A percentile compares a stretch with the other conserved stretches of the same genome.
These are phyloP conservation scores for Euclidia mi DNA, from an alignment of 2,888 invertebrate species.

Conservation along the genomic window DNA sequence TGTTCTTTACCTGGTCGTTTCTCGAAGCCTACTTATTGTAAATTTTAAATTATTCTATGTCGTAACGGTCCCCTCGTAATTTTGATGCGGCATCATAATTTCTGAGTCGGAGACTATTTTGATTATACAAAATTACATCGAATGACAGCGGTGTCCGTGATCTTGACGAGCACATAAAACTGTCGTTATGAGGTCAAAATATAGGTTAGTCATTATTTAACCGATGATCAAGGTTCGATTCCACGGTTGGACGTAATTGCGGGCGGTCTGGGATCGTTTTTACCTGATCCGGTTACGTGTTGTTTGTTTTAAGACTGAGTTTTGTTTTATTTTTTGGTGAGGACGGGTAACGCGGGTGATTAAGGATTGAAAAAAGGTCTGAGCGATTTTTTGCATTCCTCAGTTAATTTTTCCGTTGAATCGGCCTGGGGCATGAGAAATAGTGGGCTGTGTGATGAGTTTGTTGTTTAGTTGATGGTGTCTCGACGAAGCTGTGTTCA, in stretches of 20 bases:
- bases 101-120: constrained; percentile 32
- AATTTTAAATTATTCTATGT: constrained; percentile 28
- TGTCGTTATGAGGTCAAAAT: constrained; percentile 77
- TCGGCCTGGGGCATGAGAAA: constrained; percentile 14
- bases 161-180: constrained; percentile 63
- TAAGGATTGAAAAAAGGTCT: constrained; percentile 55
- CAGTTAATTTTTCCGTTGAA: constrained; percentile 46
- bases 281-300: constrained; percentile 73
- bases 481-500: too few relatives aligned
- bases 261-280: constrained; percentile 65
- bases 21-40: constrained; percentile 26
- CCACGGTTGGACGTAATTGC: constrained; percentile 74
- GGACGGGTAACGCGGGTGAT: constrained; percentile 67
- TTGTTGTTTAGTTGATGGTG: too few relatives aligned
- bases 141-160: constrained; percentile 62
- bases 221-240: constrained; percentile 62
- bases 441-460: neutral
- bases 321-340: constrained; percentile 66
- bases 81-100: constrained; percentile 16
- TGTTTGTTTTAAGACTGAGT: constrained; percentile 76
- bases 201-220: constrained; percentile 75
- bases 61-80: constrained; percentile 10
- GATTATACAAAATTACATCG: constrained; percentile 54
- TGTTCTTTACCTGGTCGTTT: constrained; percentile 45
- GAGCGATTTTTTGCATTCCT: constrained; percentile 57